Base-by-base conservation (phyloP, 2,888 invertebrate genomes). In the Toxonevra muliebris region DNA sequence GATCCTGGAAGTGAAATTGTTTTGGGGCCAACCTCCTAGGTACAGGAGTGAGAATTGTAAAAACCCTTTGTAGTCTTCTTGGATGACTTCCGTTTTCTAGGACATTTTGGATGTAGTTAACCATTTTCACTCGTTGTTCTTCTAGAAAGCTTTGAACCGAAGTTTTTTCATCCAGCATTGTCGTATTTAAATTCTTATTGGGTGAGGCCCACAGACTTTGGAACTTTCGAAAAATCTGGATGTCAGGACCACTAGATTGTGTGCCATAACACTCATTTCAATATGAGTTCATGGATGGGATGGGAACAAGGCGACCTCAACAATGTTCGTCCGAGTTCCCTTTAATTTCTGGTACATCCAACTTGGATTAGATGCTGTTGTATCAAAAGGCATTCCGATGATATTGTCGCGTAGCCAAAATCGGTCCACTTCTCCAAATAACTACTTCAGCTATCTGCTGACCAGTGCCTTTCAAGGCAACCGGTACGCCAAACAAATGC, bases 401-500 rank as follows among this genome's bases (percentile, higher is more conserved):
- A 66, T 69, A 60, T 69, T 63, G 48, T 61, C 62, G 62, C 45
- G 59, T 62, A 52, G 41, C 53, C 52, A n/a, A 63, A 66, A 66
- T 66, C 63, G 58, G 66, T 65, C 65, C 57, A 61, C 61, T 65
- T 66, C 63, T n/a, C 53, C 53, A 61, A 70, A 64, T 67, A 61
- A 67, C 64, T 62, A 55, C 61, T 50, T 57, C 55, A 61, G 55
- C 57, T 59, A 67, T 60, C 66, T 63, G 45, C 62, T 69, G 62
- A 61, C n/a, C n/a, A n/a, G n/a, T n/a, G n/a, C n/a, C n/a, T n/a
- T n/a, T n/a, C n/a, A n/a, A 50, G 53, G 52, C 69, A 65, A 69
- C 69, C 65, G 65, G 69, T 65, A 65, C 57, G 20, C 61, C 65
- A 68, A 69, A 48, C 58, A n/a, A n/a, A n/a, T n/a, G n/a, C n/a